Conservation (phyloP, 2,888 invertebrate species). For the Cephus spinipes region DNA sequence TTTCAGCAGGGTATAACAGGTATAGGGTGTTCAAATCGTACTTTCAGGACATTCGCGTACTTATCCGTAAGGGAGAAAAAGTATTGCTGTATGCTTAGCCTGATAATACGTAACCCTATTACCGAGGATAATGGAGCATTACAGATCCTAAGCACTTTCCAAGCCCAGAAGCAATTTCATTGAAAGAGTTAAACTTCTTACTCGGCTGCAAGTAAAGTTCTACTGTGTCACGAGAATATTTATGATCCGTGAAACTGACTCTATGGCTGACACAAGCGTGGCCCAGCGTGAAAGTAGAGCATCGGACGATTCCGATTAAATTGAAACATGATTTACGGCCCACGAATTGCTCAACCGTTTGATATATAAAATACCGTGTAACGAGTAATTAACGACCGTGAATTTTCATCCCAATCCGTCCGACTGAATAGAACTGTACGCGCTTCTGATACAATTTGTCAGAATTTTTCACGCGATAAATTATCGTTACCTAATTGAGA, state of each 20-base stretch:
- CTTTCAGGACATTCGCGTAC: neutral
- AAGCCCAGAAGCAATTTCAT: slow-evolving; percentile 38
- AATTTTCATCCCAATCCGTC: neutral
- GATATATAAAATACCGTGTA: neutral
- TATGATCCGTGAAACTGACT: slow-evolving; percentile 1
- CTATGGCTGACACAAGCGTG: neutral
- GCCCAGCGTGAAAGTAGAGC: neutral
- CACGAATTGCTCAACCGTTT: neutral
- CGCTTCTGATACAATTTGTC: neutral
- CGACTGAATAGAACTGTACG: neutral
- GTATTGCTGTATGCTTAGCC: slow-evolving; percentile 43
- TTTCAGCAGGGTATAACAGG: no score
- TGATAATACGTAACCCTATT: slow-evolving; percentile 55
- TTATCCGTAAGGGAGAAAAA: neutral
- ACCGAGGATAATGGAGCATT: slow-evolving; percentile 55
- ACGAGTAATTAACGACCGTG: neutral
- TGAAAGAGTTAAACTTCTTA: slow-evolving; percentile 13
- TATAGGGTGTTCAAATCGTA: neutral
- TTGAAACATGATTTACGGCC: neutral
- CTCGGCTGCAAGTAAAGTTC: neutral
- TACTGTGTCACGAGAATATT: neutral
- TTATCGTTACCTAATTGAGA: neutral
- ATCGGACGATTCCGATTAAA: slow-evolving; percentile 3
- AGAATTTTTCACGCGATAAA: neutral
- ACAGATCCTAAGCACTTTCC: slow-evolving; percentile 43